phyloP scores from a whole-genome alignment of 2,113 vertebrate genomes.

The Acinonyx jubatus region DNA sequence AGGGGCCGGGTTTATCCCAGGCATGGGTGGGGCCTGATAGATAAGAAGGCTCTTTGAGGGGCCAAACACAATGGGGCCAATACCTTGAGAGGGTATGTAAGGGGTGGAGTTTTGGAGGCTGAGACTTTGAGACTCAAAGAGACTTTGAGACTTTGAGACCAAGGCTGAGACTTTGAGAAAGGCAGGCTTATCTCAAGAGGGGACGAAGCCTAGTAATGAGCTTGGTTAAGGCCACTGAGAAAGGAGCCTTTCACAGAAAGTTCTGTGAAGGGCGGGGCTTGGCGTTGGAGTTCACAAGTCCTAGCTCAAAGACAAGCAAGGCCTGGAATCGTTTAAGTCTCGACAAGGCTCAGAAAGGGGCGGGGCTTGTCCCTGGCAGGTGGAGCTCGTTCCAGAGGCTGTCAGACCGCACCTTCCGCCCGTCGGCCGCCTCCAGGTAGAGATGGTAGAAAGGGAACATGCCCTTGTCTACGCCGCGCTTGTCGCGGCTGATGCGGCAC shows the following conservation, averaged over 20 bases:
- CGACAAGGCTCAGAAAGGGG: neutral
- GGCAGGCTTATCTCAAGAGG: neutral
- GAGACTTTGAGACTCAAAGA: neutral
- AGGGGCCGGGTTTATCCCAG: neutral
- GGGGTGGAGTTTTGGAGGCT: neutral
- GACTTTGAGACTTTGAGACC: too few species aligned
- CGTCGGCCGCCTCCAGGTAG: conserved; percentile 89
- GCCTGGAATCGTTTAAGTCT: neutral
- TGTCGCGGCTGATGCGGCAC: conserved; percentile 87
- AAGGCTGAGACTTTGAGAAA: neutral
- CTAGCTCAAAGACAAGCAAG: neutral
- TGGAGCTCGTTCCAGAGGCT: neutral
- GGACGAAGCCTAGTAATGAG: neutral
- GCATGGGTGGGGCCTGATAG: neutral
- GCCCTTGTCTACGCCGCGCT: conserved; percentile 90
- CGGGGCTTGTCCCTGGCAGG: neutral
- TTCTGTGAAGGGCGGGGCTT: neutral
- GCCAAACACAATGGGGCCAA: neutral
- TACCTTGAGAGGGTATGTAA: neutral
- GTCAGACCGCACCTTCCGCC: conserved; percentile 84
- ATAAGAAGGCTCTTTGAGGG: neutral
- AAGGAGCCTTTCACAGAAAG: neutral
- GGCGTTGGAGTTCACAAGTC: neutral
- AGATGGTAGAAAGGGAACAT: conserved; percentile 93
- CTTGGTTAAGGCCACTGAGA: neutral